A percentile compares a stretch with the other conserved stretches of the same genome.
phyloP scores from a whole-genome alignment of 2,113 vertebrate genomes.

The Hippotragus niger region DNA sequence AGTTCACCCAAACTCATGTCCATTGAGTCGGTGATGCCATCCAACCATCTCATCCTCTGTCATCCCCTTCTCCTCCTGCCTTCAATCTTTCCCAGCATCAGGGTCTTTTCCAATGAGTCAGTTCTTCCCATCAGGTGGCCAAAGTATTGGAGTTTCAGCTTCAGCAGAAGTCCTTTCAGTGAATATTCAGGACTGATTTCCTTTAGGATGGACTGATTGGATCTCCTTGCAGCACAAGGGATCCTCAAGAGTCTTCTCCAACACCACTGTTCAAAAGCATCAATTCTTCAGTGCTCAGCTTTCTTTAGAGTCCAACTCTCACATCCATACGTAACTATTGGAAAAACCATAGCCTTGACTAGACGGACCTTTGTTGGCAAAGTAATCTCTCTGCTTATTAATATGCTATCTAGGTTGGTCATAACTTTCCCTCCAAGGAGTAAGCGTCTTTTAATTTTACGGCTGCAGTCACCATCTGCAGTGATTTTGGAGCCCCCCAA shows the following conservation, averaged over 20 bases:
- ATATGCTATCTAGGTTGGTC: neutral
- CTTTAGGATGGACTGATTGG: neutral
- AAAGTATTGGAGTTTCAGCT: neutral
- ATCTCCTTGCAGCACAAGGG: neutral
- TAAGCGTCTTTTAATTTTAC: neutral
- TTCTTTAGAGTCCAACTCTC: neutral
- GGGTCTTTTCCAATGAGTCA: neutral
- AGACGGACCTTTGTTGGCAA: neutral
- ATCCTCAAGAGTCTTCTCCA: neutral
- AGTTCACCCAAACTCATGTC: neutral
- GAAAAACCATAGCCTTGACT: neutral
- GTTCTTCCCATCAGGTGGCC: neutral
- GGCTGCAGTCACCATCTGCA: neutral
- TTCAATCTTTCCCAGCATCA: neutral
- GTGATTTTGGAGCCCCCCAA: neutral
- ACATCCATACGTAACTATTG: neutral
- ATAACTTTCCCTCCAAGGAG: neutral
- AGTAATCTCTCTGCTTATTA: neutral
- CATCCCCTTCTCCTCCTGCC: accelerated
- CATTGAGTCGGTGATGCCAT: neutral
- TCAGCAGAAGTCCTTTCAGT: neutral
- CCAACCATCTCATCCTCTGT: neutral
- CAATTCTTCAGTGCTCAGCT: neutral
- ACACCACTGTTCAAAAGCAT: neutral
- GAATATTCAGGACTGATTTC: neutral